Percentiles rank a stretch among this genome's conserved stretches.
phyloP scores from a whole-genome alignment of 2,888 invertebrate species.

The Conchocele bisecta region DNA sequence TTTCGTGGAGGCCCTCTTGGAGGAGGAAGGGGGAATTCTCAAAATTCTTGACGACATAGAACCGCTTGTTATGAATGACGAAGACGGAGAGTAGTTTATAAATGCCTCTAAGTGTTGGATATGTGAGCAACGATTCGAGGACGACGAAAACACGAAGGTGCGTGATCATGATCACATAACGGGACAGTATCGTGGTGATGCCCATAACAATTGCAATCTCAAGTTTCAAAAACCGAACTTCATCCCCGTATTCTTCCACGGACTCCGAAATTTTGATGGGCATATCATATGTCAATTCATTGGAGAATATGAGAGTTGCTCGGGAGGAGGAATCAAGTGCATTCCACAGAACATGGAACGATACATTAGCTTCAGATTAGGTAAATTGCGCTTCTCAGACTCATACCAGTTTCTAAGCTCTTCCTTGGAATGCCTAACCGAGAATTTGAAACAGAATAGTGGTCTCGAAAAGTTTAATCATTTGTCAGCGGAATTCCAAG shows the following conservation, averaged over 20 bases:
- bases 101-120: background rate
- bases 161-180: constrained; percentile 21
- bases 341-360: too few relatives aligned
- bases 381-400: too few relatives aligned
- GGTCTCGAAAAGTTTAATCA: too few relatives aligned
- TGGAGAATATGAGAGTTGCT: too few relatives aligned
- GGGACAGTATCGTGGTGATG: background rate
- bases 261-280: too few relatives aligned
- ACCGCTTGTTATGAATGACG: background rate
- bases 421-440: too few relatives aligned
- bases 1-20: background rate
- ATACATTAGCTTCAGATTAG: too few relatives aligned
- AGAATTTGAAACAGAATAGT: too few relatives aligned
- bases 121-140: constrained; percentile 10
- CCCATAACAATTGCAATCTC: background rate
- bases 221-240: background rate
- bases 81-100: background rate
- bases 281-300: too few relatives aligned
- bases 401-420: too few relatives aligned
- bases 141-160: constrained; percentile 7
- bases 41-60: background rate
- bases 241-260: too few relatives aligned
- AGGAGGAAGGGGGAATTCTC: background rate
- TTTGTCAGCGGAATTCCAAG: background rate
- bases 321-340: background rate